Conservation (phyloP, 2,797 vertebrate species). For the Melanotaenia pygmaea region DNA sequence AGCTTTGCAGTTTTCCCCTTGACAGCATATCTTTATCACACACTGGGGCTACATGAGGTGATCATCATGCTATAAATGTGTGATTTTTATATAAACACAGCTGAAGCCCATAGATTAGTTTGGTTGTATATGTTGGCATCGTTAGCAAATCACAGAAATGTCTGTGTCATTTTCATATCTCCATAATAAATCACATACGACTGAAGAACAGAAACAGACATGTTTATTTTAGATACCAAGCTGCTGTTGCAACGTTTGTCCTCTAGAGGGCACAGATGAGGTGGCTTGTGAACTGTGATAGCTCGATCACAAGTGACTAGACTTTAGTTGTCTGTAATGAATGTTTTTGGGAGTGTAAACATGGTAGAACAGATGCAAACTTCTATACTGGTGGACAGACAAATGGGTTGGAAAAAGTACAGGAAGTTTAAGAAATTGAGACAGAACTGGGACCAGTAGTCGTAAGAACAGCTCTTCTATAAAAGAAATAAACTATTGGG, state of each 20-base stretch:
- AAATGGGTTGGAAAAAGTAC: background rate
- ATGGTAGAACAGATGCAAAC: background rate
- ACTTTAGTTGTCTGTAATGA: background rate
- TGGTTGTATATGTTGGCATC: background rate
- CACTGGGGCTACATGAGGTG: background rate
- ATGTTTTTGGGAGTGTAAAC: background rate
- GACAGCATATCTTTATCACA: background rate
- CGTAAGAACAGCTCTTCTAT: background rate
- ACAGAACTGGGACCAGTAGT: background rate
- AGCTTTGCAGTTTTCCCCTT: background rate
- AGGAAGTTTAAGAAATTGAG: background rate
- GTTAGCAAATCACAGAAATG: constrained; percentile 2
- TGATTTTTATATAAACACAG: background rate
- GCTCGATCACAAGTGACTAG: background rate
- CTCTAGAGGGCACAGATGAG: constrained; percentile 20
- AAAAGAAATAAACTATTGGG: background rate
- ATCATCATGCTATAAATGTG: background rate
- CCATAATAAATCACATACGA: background rate
- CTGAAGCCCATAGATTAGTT: background rate
- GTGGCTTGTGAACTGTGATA: background rate
- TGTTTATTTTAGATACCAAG: background rate
- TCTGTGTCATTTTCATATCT: background rate
- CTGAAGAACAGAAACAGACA: background rate
- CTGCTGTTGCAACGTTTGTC: background rate
- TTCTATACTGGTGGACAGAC: background rate